Percentiles rank a stretch among this genome's conserved stretches.
phyloP scores from a whole-genome alignment of 2,797 vertebrate species.

The Channa striata region DNA sequence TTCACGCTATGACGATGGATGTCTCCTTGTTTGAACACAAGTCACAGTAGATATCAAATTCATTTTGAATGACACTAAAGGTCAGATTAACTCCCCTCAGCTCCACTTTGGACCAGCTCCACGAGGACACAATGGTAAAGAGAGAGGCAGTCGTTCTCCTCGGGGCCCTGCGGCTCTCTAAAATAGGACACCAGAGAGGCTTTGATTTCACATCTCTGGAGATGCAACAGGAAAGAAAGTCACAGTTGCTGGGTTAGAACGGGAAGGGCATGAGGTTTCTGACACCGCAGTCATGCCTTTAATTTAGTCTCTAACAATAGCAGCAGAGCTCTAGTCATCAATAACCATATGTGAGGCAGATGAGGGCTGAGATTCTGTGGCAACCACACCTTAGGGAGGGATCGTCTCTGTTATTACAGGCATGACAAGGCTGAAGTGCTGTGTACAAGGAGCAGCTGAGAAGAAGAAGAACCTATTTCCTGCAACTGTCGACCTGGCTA shows the following conservation, averaged over 20 bases:
- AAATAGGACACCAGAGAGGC: constrained; percentile 64
- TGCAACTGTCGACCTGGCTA: neutral
- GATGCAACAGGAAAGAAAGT: constrained; percentile 49
- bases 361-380: constrained; percentile 17
- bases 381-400: constrained; percentile 47
- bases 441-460: constrained; percentile 7
- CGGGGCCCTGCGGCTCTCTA: constrained; percentile 42
- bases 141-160: constrained; percentile 39
- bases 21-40: constrained; percentile 39
- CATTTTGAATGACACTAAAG: constrained; percentile 48
- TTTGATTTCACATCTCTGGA: constrained; percentile 72
- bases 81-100: constrained; percentile 45
- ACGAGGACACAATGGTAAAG: constrained; percentile 60
- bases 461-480: constrained; percentile 1
- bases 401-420: constrained; percentile 34
- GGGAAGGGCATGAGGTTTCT: constrained; percentile 55
- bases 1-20: constrained; percentile 13
- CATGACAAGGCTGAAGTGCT: constrained; percentile 11
- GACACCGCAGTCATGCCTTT: constrained; percentile 58
- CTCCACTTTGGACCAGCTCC: constrained; percentile 53
- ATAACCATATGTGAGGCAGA: constrained; percentile 28
- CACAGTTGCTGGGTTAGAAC: constrained; percentile 28
- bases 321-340: constrained; percentile 43
- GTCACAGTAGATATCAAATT: constrained; percentile 48
- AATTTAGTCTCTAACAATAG: constrained; percentile 60